Base-by-base conservation (phyloP, 2,888 invertebrate genomes). In the Coenonympha arcania region DNA sequence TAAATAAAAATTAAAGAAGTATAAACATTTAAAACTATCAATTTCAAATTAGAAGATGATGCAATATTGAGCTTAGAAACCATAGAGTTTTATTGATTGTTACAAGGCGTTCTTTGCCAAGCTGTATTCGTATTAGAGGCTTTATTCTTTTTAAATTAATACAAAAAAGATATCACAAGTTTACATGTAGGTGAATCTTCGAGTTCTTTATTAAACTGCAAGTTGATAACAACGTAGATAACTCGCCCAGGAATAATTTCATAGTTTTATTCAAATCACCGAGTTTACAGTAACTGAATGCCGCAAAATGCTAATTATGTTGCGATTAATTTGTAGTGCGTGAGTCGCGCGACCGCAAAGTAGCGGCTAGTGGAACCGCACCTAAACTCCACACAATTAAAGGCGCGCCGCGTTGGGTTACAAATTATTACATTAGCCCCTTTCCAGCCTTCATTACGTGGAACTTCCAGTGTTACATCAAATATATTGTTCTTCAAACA, bases 281-380 rank as follows among this genome's bases (percentile, higher is more conserved):
- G 41, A 30, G 9, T 43, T 43, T 4, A 26, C 8, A 4, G 15
- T 9, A 45, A 40, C 33, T 33, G 13, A 24, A 18, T 33, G 18
- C 48, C 19, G 19, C 36, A 48, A 41, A n/a, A n/a, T n/a, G n/a
- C n/a, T n/a, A n/a, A 33, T 33, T 6, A 6, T 56, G 22, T 47
- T 33, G 47, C 44, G 48, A 55, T 57, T 54, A 58, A 68, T 65
- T 61, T 61, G 53, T 52, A 48, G 18, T 9, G 18, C 31, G 42
- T 45, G 33, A 44, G 37, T 57, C 54, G 54, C 49, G 57, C 58
- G 57, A 71, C 74, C 73, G 62, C 74, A 69, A 63, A 63, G 57
- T 66, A 65, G 61, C 63, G 56, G 60, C 55, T 58, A 56, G 49
- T 53, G 54, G 54, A 61, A 73, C 73, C 74, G 66, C 75, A 69